A percentile compares a stretch with the other conserved stretches of the same genome.
These are phyloP conservation scores for Lasioglossum morio DNA, from an alignment of 2,888 invertebrate genomes.

Conservation along the genomic window DNA sequence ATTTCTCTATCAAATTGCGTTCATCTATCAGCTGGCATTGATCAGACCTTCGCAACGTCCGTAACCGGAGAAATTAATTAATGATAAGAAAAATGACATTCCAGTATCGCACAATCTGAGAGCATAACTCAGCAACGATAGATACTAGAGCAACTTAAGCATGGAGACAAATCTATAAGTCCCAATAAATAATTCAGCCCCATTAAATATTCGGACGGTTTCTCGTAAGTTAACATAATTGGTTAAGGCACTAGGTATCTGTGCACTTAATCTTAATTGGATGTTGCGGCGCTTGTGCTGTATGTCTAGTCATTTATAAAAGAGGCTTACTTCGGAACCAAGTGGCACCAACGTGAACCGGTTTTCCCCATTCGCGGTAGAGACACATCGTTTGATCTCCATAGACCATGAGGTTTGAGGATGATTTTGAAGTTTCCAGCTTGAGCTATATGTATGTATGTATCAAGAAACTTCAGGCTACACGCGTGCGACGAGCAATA, in stretches of 20 bases:
- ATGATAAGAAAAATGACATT: background rate
- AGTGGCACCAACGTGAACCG: conserved; percentile 31
- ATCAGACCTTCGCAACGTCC: background rate
- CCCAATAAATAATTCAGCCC: conserved; percentile 31
- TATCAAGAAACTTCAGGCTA: background rate
- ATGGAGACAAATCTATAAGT: conserved; percentile 15
- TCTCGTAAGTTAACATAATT: conserved; percentile 47
- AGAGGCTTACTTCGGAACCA: conserved; percentile 31
- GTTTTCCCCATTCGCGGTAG: conserved; percentile 31
- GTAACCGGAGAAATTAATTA: too few relatives aligned
- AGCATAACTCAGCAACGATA: background rate
- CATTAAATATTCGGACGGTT: conserved; percentile 31
- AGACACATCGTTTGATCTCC: conserved; percentile 28
- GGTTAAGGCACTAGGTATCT: conserved; percentile 50
- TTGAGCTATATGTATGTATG: background rate
- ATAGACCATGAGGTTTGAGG: background rate
- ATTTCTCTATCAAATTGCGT: background rate
- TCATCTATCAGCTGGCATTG: background rate
- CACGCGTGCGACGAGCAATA: background rate
- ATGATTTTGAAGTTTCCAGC: conserved; percentile 32
- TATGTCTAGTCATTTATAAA: conserved; percentile 48
- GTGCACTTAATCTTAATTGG: conserved; percentile 52
- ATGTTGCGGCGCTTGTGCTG: conserved; percentile 39
- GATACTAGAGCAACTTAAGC: background rate
- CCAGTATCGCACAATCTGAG: background rate